Evolutionary conservation across 2,113 vertebrate species (phyloP), one percentile per base, ranked within the genome.

Genomic region (Urocitellus parryii): DNA sequence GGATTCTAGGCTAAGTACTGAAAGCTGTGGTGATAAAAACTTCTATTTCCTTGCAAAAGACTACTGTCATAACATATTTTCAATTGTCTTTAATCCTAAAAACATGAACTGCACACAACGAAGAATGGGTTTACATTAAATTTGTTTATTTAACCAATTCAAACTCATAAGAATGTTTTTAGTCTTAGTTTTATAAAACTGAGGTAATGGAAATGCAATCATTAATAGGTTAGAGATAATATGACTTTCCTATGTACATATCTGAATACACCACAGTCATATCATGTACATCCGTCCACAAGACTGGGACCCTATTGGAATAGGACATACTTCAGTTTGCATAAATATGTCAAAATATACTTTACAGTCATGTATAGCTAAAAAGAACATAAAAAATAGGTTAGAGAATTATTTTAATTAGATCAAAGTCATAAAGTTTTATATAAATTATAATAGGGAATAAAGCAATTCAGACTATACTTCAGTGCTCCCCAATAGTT

Each of bases 21-120:
- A 95, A 96, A 92, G 48, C 18, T 56, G 24, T 24, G 14, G 18
- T 76, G 58, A 93, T 92, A 96, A 93, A 86, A 89, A 20, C 6
- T 91, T 7, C 20, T 67, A 73, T 91, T 63, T 74, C 48, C 72
- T n/a, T 83, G 72, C 74, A 18, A 93, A 93, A 93, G 10, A 13
- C 74, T 79, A 39, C 11, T 73, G 3, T 89, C 37, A 83, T 77
- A 67, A 86, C 24, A 27, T 53, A 63, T 68, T 90, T 85, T 73
- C 17, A 95, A 93, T 72, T 93, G 25, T 45, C 84, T 81, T 95
- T 86, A 96, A 86, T 6, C 9, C 20, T 27, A 74, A 22, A 93
- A 51, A 85, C 88, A 39, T 70, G 63, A 91, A 67, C 56, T 58
- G 13, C 61, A 25, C 5, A 37, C 1, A 58, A 11, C 63, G 20